Percentiles rank a stretch among this genome's conserved stretches.
Conservation (phyloP, 2,888 invertebrate species). For the Allacma fusca region DNA sequence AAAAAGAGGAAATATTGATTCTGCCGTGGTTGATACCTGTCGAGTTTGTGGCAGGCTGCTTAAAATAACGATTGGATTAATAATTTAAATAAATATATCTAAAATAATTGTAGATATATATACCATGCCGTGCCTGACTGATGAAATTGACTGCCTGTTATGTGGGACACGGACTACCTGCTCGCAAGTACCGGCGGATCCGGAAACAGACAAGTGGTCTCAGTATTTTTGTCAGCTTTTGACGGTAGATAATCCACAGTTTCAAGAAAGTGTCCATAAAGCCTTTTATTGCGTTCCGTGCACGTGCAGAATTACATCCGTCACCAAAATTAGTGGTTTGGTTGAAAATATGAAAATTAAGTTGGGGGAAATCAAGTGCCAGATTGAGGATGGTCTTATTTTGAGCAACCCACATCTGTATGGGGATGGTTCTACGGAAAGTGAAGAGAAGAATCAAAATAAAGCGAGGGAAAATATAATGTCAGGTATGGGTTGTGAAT, state of each 20-base stretch:
- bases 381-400: conserved; percentile 11
- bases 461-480: not conserved
- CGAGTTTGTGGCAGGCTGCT: too few relatives aligned
- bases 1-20: too few relatives aligned
- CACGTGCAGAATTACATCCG: conserved; percentile 10
- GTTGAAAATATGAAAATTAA: conserved; percentile 7
- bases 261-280: not conserved
- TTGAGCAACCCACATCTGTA: conserved; percentile 5
- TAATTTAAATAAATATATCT: not conserved
- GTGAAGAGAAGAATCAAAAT: conserved; percentile 5
- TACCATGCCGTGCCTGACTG: conserved; percentile 10
- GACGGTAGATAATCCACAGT: not conserved
- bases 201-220: not conserved
- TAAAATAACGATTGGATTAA: too few relatives aligned
- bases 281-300: not conserved
- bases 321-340: not conserved
- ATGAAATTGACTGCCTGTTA: conserved; percentile 5
- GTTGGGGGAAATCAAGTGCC: not conserved
- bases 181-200: not conserved
- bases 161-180: not conserved
- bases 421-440: not conserved
- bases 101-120: not conserved
- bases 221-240: not conserved
- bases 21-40: too few relatives aligned
- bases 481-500: not conserved